Percentiles rank a stretch among this genome's conserved stretches.
Evolutionary conservation across 2,797 vertebrate genomes (phyloP).

Genomic region (Neoniphon sammara): DNA sequence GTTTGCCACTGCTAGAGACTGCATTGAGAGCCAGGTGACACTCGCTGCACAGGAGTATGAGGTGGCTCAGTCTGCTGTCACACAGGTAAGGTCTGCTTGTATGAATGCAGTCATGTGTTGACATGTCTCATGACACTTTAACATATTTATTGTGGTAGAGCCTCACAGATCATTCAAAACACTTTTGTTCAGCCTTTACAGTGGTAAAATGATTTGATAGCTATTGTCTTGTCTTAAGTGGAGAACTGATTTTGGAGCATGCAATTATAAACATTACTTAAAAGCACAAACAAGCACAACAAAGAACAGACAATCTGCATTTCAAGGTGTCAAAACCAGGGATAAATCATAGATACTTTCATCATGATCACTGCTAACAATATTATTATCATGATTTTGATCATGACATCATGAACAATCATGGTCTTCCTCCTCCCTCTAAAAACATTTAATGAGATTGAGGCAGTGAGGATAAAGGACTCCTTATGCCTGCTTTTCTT

Average conservation of each 20-base stretch:
- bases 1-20: slow-evolving; percentile 87
- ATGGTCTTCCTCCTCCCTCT: no score
- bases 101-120: background rate
- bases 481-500: background rate
- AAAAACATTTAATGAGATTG: no score
- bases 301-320: no score
- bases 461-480: background rate
- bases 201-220: background rate
- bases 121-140: background rate
- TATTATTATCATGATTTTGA: no score
- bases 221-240: no score
- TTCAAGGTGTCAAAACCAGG: no score
- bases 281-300: no score
- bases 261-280: no score
- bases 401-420: no score
- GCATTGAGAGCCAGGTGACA: slow-evolving; percentile 89
- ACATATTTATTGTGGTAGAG: background rate
- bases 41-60: slow-evolving; percentile 85
- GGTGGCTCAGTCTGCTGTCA: slow-evolving; percentile 84
- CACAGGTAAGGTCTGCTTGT: slow-evolving; percentile 61
- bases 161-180: background rate
- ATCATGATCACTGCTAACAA: no score
- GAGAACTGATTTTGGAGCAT: no score
- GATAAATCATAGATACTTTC: no score
- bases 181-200: background rate